These are phyloP conservation scores for Drosophila helvetica DNA, from an alignment of 2,888 invertebrate genomes.

Conservation along the genomic window DNA sequence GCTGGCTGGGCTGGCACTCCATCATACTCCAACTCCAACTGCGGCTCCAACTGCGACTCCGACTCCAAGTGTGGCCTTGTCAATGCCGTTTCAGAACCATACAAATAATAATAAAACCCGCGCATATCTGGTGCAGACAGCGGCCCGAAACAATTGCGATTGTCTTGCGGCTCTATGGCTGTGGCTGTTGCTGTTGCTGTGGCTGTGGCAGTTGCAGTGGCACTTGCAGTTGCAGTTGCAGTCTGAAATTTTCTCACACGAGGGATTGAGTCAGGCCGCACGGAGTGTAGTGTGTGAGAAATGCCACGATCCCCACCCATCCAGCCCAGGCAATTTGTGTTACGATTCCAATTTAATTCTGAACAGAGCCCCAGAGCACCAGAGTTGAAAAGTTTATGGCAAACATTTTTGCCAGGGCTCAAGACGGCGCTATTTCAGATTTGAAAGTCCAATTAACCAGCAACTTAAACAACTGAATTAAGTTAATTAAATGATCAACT, in stretches of 20 bases:
- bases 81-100: conserved; percentile 67
- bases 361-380: not conserved
- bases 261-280: conserved; percentile 37
- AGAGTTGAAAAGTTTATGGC: conserved; percentile 4
- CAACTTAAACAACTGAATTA: conserved; percentile 54
- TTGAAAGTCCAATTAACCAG: conserved; percentile 59
- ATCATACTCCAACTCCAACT: conserved; percentile 25
- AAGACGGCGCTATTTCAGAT: conserved; percentile 23
- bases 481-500: conserved; percentile 54
- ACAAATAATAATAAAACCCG: conserved; percentile 64
- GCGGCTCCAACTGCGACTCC: not conserved
- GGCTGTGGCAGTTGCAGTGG: conserved; percentile 43
- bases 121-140: conserved; percentile 59
- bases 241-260: conserved; percentile 58
- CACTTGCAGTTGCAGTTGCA: conserved; percentile 44
- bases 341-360: conserved; percentile 56
- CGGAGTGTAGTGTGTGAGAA: conserved; percentile 52
- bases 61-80: conserved; percentile 61
- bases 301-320: conserved; percentile 38
- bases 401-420: conserved; percentile 44
- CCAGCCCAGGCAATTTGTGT: conserved; percentile 45
- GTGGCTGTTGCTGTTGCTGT: conserved; percentile 24
- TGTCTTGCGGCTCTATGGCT: conserved; percentile 39
- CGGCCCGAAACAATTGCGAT: conserved; percentile 62
- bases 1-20: conserved; percentile 31